Percentiles rank a stretch among this genome's conserved stretches.
These are phyloP conservation scores for Siderastrea siderea DNA, from an alignment of 92 coral and sea anemone genomes.

Conservation along the genomic window DNA sequence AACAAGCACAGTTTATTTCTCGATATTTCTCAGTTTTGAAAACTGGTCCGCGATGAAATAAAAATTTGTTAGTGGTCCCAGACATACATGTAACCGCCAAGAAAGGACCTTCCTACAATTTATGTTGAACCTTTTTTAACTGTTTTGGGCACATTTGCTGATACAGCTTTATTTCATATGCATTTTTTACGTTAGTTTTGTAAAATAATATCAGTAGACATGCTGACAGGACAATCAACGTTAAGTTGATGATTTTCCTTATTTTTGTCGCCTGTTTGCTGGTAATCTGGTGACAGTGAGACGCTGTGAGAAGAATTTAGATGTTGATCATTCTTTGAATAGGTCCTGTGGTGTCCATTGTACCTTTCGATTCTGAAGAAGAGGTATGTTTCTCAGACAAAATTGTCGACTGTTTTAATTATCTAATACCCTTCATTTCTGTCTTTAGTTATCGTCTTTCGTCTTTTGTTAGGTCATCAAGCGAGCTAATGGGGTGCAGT, in stretches of 20 bases:
- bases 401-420: background rate
- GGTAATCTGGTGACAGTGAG: background rate
- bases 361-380: constrained; percentile 86
- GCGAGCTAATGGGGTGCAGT: constrained; percentile 89
- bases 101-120: no score
- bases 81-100: no score
- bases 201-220: no score
- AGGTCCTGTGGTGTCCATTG: constrained; percentile 88
- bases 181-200: no score
- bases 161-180: no score
- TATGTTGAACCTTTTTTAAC: no score
- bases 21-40: no score
- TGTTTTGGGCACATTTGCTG: no score
- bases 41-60: no score
- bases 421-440: background rate
- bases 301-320: background rate
- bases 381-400: constrained; percentile 60
- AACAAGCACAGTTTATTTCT: no score
- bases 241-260: background rate
- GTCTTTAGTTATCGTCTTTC: background rate
- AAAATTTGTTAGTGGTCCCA: no score
- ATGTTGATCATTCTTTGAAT: background rate
- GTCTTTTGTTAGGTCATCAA: constrained; percentile 66
- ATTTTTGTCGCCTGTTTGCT: background rate
- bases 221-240: background rate